Base-by-base conservation (phyloP, 2,888 invertebrate species). In the Pterostichus niger region DNA sequence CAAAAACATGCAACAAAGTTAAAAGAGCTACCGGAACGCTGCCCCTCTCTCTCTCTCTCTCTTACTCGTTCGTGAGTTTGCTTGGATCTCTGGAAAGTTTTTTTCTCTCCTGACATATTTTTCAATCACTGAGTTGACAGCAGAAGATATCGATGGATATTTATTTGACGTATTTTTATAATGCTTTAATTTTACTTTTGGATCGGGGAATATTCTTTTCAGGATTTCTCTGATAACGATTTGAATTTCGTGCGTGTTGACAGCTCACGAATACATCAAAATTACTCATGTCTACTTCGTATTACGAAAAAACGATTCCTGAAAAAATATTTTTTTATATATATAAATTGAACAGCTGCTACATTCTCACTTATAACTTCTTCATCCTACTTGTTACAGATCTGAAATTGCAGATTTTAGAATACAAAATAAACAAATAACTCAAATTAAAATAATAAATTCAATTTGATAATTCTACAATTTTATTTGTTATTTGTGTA, bases 121-220 rank as follows among this genome's bases (percentile, higher is more conserved):
- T 73, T 81, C 81, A 81, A 81, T 81, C 81, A 44, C 49, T 40
- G 49, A 49, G 13, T 17, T 81, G 81, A 81, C 81, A 81, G 81
- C 73, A 35, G 40, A 17, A 81, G 49, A 81, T 81, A 73, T 81
- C 54, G 71, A 81, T 71, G 54, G 71, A 56, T 73, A 81, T 81
- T 81, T 82, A 82, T 82, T 82, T 75, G 75, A 82, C 82, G 56
- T 73, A 75, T 82, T 73, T 75, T 82, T 17, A 82, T 75, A 82
- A 82, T 59, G 75, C 82, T 49, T 82, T 82, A 75, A 82, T 82
- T 82, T 82, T 77, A 54, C 77, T 40, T 71, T 71, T 49, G 68
- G 44, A 44, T 71, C 44, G 64, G 10, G 15, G 68, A 10, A 52
- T 52, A 52, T 52, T 9, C n/a, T 35, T 33, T 40, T 40, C 6